Conservation (phyloP, 2,797 vertebrate species). For the Pseudopleuronectes americanus region DNA sequence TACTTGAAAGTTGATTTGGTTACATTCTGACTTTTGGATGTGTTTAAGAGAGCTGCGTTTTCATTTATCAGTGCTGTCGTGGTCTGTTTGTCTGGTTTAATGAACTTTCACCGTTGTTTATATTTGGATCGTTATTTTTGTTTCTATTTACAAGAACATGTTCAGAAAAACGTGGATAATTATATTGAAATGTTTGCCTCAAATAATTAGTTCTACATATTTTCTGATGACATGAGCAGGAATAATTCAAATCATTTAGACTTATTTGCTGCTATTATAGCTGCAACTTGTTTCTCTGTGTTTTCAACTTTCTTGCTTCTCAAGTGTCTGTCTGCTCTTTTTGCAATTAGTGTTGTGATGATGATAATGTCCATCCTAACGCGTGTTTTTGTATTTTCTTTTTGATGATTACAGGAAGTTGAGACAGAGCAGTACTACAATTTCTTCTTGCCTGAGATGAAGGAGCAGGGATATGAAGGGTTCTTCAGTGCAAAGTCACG, state of each 20-base stretch:
- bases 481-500: constrained; percentile 99
- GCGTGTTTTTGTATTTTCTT: background rate
- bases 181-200: too few relatives aligned
- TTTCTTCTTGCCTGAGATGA: constrained; percentile 96
- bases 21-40: background rate
- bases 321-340: background rate
- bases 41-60: background rate
- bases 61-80: background rate
- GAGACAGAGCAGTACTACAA: constrained; percentile 98
- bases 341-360: background rate
- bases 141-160: background rate
- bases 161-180: background rate
- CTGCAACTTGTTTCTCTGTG: too few relatives aligned
- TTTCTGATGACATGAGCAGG: too few relatives aligned
- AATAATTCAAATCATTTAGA: too few relatives aligned
- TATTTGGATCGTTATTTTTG: background rate
- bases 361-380: background rate
- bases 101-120: background rate
- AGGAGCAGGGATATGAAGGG: constrained; percentile 96
- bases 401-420: constrained; percentile 87
- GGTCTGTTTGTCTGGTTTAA: background rate
- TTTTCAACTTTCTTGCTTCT: background rate
- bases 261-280: too few relatives aligned
- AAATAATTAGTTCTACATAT: background rate
- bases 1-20: background rate